Percentiles rank a stretch among this genome's conserved stretches.
phyloP scores from a whole-genome alignment of 2,113 vertebrate genomes.

The Nematolebias whitei region DNA sequence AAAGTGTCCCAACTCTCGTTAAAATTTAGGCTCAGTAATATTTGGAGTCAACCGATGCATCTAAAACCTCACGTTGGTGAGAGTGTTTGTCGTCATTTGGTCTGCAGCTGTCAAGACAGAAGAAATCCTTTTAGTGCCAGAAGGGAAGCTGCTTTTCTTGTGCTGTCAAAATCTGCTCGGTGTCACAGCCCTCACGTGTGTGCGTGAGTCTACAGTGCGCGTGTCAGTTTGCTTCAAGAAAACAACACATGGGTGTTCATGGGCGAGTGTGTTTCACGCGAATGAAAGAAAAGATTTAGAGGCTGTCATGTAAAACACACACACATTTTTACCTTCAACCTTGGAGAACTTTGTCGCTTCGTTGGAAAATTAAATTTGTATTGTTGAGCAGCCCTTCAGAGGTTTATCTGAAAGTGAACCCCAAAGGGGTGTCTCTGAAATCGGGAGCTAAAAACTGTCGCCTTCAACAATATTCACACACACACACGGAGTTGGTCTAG shows the following conservation, averaged over 20 bases:
- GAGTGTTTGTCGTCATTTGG: not conserved
- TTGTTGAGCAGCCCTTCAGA: not conserved
- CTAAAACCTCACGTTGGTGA: too few species aligned
- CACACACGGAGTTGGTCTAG: constrained; percentile 1
- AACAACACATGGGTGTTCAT: constrained; percentile 1
- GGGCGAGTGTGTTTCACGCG: constrained; percentile 9
- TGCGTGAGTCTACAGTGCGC: not conserved
- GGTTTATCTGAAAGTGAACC: not conserved
- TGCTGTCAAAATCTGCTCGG: constrained; percentile 24
- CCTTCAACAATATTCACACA: not conserved
- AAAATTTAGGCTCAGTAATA: not conserved
- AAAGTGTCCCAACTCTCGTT: not conserved
- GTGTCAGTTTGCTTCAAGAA: not conserved
- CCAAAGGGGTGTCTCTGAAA: not conserved
- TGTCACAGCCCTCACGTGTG: constrained; percentile 3
- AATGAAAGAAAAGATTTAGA: constrained; percentile 21
- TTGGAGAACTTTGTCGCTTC: not conserved
- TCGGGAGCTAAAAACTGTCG: not conserved
- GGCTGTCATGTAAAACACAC: constrained; percentile 22
- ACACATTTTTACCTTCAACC: not conserved
- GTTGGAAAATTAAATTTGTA: not conserved
- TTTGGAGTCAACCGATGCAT: not conserved
- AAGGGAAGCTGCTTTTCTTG: constrained; percentile 9
- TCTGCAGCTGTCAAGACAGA: constrained; percentile 4
- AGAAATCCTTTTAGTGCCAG: not conserved